Evolutionary conservation across 2,113 vertebrate genomes (phyloP), one percentile per base, ranked within the genome.

Genomic region (Tragulus kanchil): DNA sequence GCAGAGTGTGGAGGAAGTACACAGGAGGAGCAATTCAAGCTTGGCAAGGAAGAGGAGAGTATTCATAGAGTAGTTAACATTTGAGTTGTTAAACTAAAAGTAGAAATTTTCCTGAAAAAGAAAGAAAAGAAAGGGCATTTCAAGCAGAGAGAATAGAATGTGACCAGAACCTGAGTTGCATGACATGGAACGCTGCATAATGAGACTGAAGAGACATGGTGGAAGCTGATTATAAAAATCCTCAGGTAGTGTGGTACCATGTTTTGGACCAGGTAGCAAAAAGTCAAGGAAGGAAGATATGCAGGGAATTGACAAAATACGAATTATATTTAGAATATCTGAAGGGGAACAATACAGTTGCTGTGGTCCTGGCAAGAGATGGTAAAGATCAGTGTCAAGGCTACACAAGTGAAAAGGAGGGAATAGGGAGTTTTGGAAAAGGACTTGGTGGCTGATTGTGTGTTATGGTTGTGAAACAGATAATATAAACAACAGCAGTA

Each of bases 41-140:
- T 87, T 85, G 42, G 3, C 78, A 81, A 84, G 23, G 28, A 83
- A 69, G 15, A 69, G 42, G 52, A 36, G 6, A 31, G 17, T 26
- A 17, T 79, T 90, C 8, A 28, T 8, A 61, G 9, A 82, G 36
- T 48, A 52, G 67, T 83, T 90, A 91, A 78, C 50, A 83, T 84
- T 16, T 81, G n/a, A 36, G 12, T 56, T 85, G 26, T 93, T 97
- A 75, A 92, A 83, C 67, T 58, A 73, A 75, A 92, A 50, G 19
- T 56, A 45, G 28, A 77, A 26, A 56, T 56, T 90, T 96, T 83
- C 13, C 73, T 50, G 28, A 61, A 59, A 89, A 36, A 56, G 15
- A 25, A 82, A 69, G 19, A n/a, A 16, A 45, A 90, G n/a, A 15
- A 12, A 52, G 21, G 6, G 0, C 6, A 26, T 58, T 95, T 93